A percentile compares a stretch with the other conserved stretches of the same genome.
Conservation (phyloP, 2,113 vertebrate genomes). For the Otis tarda region DNA sequence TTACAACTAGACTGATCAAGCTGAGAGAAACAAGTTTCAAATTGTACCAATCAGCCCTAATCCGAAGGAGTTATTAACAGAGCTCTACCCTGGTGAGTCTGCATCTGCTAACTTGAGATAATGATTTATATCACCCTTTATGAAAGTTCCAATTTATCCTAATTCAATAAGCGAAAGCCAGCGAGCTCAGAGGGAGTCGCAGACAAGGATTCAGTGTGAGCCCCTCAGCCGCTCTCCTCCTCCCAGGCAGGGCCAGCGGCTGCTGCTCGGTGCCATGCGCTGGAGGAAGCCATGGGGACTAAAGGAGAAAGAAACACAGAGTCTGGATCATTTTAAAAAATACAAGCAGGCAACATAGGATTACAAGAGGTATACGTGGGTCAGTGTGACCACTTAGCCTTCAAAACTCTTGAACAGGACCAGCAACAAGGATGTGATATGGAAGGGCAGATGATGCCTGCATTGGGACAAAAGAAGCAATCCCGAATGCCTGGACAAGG, state of each 20-base stretch:
- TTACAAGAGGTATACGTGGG: background rate
- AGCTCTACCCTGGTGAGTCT: conserved; percentile 78
- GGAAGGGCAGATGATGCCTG: background rate
- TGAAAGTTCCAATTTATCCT: conserved; percentile 83
- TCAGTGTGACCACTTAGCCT: background rate
- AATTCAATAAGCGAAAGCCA: conserved; percentile 79
- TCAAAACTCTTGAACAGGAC: background rate
- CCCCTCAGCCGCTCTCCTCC: background rate
- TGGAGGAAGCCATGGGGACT: background rate
- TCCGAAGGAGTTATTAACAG: conserved; percentile 83
- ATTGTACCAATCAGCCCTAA: conserved; percentile 85
- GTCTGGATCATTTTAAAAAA: no score
- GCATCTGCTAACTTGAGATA: conserved; percentile 84
- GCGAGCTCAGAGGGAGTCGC: conserved; percentile 29
- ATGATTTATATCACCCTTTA: conserved; percentile 85
- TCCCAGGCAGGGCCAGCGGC: background rate
- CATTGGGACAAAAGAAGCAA: background rate
- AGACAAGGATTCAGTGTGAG: conserved; percentile 9
- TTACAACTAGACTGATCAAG: conserved; percentile 82
- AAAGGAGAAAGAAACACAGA: background rate
- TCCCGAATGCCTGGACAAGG: background rate
- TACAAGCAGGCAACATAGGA: background rate
- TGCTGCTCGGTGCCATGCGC: background rate
- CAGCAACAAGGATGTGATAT: background rate
- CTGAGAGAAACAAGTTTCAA: conserved; percentile 86